phyloP scores from a whole-genome alignment of 2,888 invertebrate genomes.

The Trissolcus brochymenae region DNA sequence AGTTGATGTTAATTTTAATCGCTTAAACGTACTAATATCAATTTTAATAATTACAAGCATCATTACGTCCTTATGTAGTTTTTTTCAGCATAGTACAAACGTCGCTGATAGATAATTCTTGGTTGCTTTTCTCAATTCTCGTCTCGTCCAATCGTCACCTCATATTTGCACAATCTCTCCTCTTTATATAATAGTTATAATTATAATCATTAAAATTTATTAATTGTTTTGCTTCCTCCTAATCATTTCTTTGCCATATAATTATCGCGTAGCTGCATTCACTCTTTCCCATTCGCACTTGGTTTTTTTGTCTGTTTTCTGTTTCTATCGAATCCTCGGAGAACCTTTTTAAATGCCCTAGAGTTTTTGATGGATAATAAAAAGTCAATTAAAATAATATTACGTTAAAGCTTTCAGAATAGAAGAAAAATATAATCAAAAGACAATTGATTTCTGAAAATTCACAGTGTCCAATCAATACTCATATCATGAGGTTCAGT shows the following conservation, averaged over 20 bases:
- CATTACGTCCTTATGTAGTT: constrained; percentile 74
- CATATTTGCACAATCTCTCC: constrained; percentile 32
- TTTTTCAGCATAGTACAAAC: constrained; percentile 69
- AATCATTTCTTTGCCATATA: constrained; percentile 48
- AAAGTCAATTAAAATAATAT: background rate
- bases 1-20: constrained; percentile 75
- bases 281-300: constrained; percentile 49
- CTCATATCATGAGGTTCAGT: background rate
- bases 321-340: constrained; percentile 39
- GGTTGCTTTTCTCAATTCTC: constrained; percentile 55
- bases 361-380: constrained; percentile 9
- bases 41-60: constrained; percentile 76
- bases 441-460: no score
- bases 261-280: constrained; percentile 42
- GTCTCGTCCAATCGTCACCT: constrained; percentile 19
- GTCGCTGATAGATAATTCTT: constrained; percentile 65
- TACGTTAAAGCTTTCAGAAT: no score
- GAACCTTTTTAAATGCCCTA: constrained; percentile 33
- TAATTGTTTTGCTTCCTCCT: constrained; percentile 30
- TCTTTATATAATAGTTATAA: constrained; percentile 49
- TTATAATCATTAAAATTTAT: constrained; percentile 51
- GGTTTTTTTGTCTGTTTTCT: constrained; percentile 3
- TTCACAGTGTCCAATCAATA: background rate
- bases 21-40: constrained; percentile 76
- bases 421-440: no score